Base-by-base conservation (phyloP, 2,113 vertebrate species). In the Boleophthalmus pectinirostris region DNA sequence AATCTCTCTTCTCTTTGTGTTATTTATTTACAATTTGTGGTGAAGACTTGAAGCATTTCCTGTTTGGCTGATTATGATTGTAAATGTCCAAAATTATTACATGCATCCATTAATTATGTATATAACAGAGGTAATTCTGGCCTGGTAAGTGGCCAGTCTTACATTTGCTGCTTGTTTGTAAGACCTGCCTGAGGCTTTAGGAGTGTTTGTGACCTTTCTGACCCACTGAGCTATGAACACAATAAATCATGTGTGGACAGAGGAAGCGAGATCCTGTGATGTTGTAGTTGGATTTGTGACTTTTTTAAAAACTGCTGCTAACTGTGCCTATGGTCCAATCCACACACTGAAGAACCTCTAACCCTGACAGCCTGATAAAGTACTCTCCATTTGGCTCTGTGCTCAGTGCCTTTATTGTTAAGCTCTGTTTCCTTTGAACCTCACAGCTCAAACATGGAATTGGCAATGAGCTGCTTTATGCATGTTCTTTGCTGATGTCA, bases 321-420 rank as follows among this genome's bases (percentile, higher is more conserved):
- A 64, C 45, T 64, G 58, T 57, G 33, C 68, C 11, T 58, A 7
- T 7, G 35, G 35, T 71, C 49, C 64, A 18, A 53, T 33, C 35
- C 33, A 1, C 13, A 43, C 21, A 75, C 73, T 69, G 54, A 3
- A 15, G 71, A 53, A 38, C 63, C 16, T 9, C 57, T 57, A 74
- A 46, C 77, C 18, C 76, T n/a, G 3, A 58, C 14, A 15, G 15
- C 16, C 60, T 81, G 72, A 82, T 74, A 68, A 72, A 79, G 82
- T 56, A 29, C 0, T 0, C 45, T 67, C 46, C 68, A 20, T 78
- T 87, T 81, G 74, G 33, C 65, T 79, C 67, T 61, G 18, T 69
- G 53, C 67, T 79, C 70, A 78, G 47, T 74, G 60, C 72, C 46
- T 63, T 81, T 77, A 69, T 75, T 79, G 71, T 79, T 70, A 68